Base-by-base conservation (phyloP, 2,888 invertebrate species). In the Pteria penguin region DNA sequence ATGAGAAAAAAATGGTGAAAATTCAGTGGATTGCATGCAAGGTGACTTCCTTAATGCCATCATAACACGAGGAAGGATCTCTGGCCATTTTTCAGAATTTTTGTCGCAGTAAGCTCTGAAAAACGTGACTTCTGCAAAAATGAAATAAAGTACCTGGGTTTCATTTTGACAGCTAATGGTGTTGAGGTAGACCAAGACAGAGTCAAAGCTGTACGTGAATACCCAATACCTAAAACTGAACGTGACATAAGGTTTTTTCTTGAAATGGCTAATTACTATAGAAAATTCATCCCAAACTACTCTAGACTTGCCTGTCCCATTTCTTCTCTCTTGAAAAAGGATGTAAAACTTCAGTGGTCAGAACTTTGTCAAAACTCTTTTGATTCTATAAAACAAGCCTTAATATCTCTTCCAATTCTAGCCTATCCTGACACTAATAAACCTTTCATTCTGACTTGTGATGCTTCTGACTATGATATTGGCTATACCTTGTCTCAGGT, bases 191-290 rank as follows among this genome's bases (percentile, higher is more conserved):
- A 82, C 29, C 68, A 60, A n/a, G 57, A 31, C 5, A 82, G 78
- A 63, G 71, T 72, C 2, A 36, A 62, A 4, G 57, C 68, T 4
- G 58, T 79, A 2, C 57, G 52, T 4, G 22, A 61, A 11, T 70
- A 61, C 29, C 79, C 77, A 24, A 14, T 22, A 18, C 81, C 81
- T 8, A 57, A 66, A 22, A 76, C 52, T 11, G 67, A 61, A 22
- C 58, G 61, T 32, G 72, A 72, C 14, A 63, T 79, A 1, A 60
- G 81, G 52, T 67, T 72, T 33, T 75, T 80, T 26, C 52, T 84
- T 2, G 78, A 81, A 0, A 67, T 79, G 18, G 70, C 72, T n/a
- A 76, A 79, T 29, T 80, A 78, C 45, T 82, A 83, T 24, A n/a
- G n/a, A n/a, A n/a, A n/a, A n/a, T n/a, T n/a, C n/a, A n/a, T n/a